phyloP scores from a whole-genome alignment of 2,797 vertebrate species.

The Aplochiton taeniatus region DNA sequence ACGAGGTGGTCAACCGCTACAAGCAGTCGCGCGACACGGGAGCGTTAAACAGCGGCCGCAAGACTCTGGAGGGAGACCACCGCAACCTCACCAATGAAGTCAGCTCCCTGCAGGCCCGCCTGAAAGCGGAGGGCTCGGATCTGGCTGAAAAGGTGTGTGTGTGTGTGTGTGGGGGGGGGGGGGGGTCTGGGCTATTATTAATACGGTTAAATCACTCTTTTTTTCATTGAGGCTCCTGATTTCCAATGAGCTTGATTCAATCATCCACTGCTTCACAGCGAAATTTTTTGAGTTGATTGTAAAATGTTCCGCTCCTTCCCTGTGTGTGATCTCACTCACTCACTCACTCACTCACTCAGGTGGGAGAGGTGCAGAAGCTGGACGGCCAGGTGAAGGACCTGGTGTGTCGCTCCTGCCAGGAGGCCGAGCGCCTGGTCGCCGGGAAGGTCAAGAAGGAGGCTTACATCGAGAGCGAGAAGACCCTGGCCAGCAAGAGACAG shows the following conservation, averaged over 20 bases:
- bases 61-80: slow-evolving; percentile 91
- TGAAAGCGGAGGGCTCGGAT: slow-evolving; percentile 95
- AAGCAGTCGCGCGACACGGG: slow-evolving; percentile 94
- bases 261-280: no score
- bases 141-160: slow-evolving; percentile 88
- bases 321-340: no score
- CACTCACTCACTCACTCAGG: slow-evolving; percentile 74
- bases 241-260: no score
- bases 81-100: slow-evolving; percentile 90
- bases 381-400: slow-evolving; percentile 93
- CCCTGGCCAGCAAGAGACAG: slow-evolving; percentile 85
- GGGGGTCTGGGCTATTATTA: no score
- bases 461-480: slow-evolving; percentile 93
- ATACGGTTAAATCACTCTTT: no score
- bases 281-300: no score
- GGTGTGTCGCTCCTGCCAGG: slow-evolving; percentile 87
- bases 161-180: not conserved
- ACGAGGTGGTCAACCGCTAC: slow-evolving; percentile 95
- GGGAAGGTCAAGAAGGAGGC: slow-evolving; percentile 97
- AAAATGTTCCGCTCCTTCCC: no score
- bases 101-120: slow-evolving; percentile 86
- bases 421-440: slow-evolving; percentile 92
- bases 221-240: no score
- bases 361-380: slow-evolving; percentile 94
- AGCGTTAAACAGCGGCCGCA: slow-evolving; percentile 89